A percentile compares a stretch with the other conserved stretches of the same genome.
Evolutionary conservation across 2,888 invertebrate species (phyloP).

Genomic region (Encarsia formosa): DNA sequence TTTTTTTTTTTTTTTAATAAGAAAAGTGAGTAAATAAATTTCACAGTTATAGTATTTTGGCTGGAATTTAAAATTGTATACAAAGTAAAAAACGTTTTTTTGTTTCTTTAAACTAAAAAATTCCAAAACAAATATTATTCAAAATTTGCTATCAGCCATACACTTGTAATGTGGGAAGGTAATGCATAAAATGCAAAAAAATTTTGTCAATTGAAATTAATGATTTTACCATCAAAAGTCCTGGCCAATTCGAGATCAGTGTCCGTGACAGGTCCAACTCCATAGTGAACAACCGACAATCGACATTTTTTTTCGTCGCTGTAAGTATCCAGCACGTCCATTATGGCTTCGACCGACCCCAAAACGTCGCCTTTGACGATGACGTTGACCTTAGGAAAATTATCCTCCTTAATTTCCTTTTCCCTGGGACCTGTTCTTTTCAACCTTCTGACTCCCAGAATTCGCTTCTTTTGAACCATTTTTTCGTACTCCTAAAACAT

Average conservation of each 20-base stretch:
- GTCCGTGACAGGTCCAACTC: conserved; percentile 81
- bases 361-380: conserved; percentile 85
- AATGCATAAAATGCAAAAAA: no score
- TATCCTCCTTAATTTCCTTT: conserved; percentile 48
- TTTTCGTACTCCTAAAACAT: conserved; percentile 59
- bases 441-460: conserved; percentile 59
- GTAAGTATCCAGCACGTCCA: conserved; percentile 87
- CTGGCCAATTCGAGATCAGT: conserved; percentile 79
- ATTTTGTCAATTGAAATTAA: neutral
- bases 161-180: no score
- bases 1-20: conserved; percentile 1
- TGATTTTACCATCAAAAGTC: conserved; percentile 59
- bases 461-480: conserved; percentile 59
- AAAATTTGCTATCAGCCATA: no score
- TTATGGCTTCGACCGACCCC: conserved; percentile 92
- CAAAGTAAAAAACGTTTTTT: neutral
- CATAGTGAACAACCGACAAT: conserved; percentile 83
- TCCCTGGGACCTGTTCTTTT: conserved; percentile 58
- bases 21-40: neutral
- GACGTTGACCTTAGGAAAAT: conserved; percentile 57
- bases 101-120: neutral
- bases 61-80: no score
- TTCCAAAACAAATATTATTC: no score
- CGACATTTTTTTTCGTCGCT: conserved; percentile 64
- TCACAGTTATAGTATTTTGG: no score